Evolutionary conservation across 1,140 invertebrate genomes (phyloP).

Genomic region (Wasmannia auropunctata): DNA sequence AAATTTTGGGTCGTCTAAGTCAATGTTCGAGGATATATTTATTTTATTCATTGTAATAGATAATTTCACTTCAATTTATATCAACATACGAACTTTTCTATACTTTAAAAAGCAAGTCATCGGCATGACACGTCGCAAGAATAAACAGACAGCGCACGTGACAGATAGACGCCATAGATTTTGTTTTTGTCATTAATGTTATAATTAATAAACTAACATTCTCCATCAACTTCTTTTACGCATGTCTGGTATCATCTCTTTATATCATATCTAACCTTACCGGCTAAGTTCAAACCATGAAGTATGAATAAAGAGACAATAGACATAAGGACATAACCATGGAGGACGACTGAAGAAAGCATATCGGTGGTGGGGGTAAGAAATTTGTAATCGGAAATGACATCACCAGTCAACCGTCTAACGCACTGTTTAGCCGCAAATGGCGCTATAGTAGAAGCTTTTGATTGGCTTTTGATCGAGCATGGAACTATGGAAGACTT

Average conservation of each 20-base stretch:
- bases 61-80: neutral
- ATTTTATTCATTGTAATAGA: conserved; percentile 59
- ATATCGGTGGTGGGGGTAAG: no score
- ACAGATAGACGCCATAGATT: neutral
- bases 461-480: no score
- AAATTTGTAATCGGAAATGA: no score
- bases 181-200: neutral
- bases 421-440: no score
- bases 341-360: no score
- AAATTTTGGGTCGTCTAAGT: conserved; percentile 90
- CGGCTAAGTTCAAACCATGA: no score
- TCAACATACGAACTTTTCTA: neutral
- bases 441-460: no score
- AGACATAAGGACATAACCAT: no score
- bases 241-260: neutral
- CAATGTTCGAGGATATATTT: conserved; percentile 72
- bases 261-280: neutral
- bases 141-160: neutral
- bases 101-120: neutral
- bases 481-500: no score
- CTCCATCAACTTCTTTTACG: neutral
- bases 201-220: neutral
- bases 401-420: no score
- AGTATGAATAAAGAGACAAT: no score
- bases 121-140: neutral